Evolutionary conservation across 53 echinoderm and acorn worm genomes (phyloP), one percentile per base, ranked within the genome.

Genomic region (Temnopleurus reevesii): DNA sequence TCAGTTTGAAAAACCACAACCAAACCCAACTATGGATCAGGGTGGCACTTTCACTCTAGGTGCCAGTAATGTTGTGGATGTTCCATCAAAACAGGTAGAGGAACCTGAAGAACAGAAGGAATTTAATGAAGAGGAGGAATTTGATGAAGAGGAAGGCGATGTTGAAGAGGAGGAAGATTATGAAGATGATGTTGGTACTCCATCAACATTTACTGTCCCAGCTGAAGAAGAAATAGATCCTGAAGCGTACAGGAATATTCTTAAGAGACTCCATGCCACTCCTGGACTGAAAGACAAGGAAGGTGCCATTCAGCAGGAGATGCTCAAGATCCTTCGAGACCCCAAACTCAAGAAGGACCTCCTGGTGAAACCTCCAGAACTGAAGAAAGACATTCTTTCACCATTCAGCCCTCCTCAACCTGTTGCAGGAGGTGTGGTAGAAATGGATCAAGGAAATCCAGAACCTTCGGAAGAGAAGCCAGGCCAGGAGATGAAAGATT

Each of bases 281-380:
- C 88, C 88, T 31, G 88, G 31, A 38, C 88, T 87, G 5, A 27
- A 17, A 15, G 71, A 66, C 71, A 87, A 87, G 28, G 71, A 87
- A 51, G 88, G 71, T 34, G 88, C 88, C 36, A 87, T 87, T 8
- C 66, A 87, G 53, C 88, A 87, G 53, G 88, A 87, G 71, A 87
- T 87, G 88, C 88, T 87, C 17, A 65, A 71, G 33, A 87, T 87
- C 12, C 88, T 87, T 7, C 41, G 88, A 13, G 88, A 87, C 64
- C 88, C 88, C 29, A 53, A 66, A 21, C 71, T 87, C 47, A 87
- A 87, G 54, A 87, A 71, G 71, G 66, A 65, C 54, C 36, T 87
- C 6, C 71, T 87, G 25, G 34, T 66, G 12, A 87, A 87, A 25
- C 35, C 88, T 9, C 66, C 25, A 49, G 46, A 58, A 59, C 71